phyloP scores from a whole-genome alignment of 1,140 invertebrate species.

The Sweltsa coloradensis region DNA sequence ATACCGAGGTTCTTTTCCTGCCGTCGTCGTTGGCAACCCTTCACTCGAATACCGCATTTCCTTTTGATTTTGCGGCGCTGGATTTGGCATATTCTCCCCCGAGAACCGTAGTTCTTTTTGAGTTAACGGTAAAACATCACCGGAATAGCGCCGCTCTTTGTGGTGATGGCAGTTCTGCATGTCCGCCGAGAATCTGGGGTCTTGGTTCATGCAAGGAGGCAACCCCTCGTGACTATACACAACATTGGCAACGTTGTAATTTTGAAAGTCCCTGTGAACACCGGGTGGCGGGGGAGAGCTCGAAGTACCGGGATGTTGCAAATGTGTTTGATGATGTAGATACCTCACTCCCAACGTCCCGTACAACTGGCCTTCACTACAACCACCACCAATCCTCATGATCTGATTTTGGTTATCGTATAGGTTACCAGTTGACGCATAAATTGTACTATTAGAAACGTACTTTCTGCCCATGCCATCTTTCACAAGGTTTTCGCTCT shows the following conservation, averaged over 20 bases:
- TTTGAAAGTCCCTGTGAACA: neutral
- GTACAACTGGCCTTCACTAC: neutral
- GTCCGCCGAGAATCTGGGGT: neutral
- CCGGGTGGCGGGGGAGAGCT: conserved; percentile 7
- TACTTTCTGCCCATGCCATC: neutral
- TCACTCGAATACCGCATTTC: no score
- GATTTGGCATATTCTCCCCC: no score
- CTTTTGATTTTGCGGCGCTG: no score
- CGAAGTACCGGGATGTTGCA: conserved; percentile 2
- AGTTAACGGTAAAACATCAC: no score
- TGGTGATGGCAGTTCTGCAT: no score
- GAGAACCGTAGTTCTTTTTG: no score
- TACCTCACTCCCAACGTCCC: no score
- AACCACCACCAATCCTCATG: conserved; percentile 6
- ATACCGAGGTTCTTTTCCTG: no score
- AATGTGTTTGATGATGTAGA: neutral
- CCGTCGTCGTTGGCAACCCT: no score
- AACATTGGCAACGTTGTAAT: no score
- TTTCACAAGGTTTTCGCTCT: neutral
- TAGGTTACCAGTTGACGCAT: conserved; percentile 8
- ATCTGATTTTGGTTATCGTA: conserved; percentile 4
- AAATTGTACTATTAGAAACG: conserved; percentile 2
- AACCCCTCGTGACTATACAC: no score
- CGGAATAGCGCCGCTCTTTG: no score
- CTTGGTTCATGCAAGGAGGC: neutral